Evolutionary conservation across 1,140 invertebrate species (phyloP).

Genomic region (Bombyx mandarina): DNA sequence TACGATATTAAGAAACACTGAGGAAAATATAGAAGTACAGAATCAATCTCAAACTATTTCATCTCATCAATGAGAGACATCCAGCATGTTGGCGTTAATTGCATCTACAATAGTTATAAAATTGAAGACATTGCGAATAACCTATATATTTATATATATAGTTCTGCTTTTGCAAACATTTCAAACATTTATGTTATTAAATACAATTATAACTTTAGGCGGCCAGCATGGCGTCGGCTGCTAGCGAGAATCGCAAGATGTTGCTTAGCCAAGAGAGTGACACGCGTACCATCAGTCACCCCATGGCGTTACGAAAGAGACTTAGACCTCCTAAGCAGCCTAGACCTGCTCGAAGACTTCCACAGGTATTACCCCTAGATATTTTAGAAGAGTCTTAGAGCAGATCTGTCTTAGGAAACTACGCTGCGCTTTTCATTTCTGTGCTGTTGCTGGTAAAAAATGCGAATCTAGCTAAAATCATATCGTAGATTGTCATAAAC

Average conservation of each 20-base stretch:
- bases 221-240: slow-evolving; percentile 59
- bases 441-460: too few species aligned
- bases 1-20: too few species aligned
- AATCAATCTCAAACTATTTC: too few species aligned
- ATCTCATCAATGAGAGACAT: too few species aligned
- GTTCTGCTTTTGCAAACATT: neutral
- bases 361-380: slow-evolving; percentile 33
- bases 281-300: slow-evolving; percentile 50
- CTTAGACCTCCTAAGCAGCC: slow-evolving; percentile 41
- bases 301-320: slow-evolving; percentile 51
- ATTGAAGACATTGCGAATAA: neutral
- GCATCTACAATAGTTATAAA: neutral
- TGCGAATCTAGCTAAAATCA: too few species aligned
- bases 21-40: too few species aligned
- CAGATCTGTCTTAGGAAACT: too few species aligned
- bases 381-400: neutral
- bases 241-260: slow-evolving; percentile 53
- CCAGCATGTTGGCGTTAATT: too few species aligned
- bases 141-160: neutral
- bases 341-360: slow-evolving; percentile 45
- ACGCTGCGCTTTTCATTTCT: too few species aligned
- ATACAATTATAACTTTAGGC: slow-evolving; percentile 28
- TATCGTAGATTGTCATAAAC: too few species aligned
- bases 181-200: neutral
- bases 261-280: slow-evolving; percentile 46